Base-by-base conservation (phyloP, 2,113 vertebrate genomes). In the Gymnobelideus leadbeateri region DNA sequence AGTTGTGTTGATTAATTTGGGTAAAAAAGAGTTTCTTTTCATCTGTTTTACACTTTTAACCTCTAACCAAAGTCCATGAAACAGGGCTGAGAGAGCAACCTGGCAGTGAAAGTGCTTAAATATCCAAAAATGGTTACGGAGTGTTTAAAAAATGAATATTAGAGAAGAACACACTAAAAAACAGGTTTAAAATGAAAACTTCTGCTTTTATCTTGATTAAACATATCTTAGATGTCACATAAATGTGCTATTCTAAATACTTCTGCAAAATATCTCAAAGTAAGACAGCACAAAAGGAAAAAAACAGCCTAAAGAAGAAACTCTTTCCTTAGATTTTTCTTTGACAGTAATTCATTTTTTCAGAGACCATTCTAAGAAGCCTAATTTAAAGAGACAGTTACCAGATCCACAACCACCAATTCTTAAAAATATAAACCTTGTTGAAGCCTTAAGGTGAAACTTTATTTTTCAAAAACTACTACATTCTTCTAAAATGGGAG, bases 1-100 rank as follows among this genome's bases (percentile, higher is more conserved):
- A 90, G 92, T 52, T 89, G 89, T 46, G 46, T 25, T 49, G 28
- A 95, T 31, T 43, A 92, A 89, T 57, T 55, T 57, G 37, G 26
- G 46, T 91, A 8, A 89, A 94, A n/a, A 28, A 68, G 91, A 94
- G 89, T 91, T 53, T 51, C 43, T 49, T 94, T 90, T 95, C 68
- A 94, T 92, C 93, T 95, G 50, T 16, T 95, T 95, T 50, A 47
- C n/a, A 94, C 51, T 94, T 91, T 95, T 89, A 94, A 94, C 57
- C 51, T 94, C 94, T 91, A 95, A 54, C 91, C 90, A 95, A 95
- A 91, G 55, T 51, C 90, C 89, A 84, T 1, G 9, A 93, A 53
- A 95, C 50, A 54, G 47, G 0, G 61, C 54, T 61, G 8, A n/a
- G 55, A 94, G 92, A 46, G 24, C 91, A 93, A 92, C 47, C 9